Conservation (phyloP, 1,140 invertebrate genomes). For the honey bee (Apis mellifera) region DNA sequence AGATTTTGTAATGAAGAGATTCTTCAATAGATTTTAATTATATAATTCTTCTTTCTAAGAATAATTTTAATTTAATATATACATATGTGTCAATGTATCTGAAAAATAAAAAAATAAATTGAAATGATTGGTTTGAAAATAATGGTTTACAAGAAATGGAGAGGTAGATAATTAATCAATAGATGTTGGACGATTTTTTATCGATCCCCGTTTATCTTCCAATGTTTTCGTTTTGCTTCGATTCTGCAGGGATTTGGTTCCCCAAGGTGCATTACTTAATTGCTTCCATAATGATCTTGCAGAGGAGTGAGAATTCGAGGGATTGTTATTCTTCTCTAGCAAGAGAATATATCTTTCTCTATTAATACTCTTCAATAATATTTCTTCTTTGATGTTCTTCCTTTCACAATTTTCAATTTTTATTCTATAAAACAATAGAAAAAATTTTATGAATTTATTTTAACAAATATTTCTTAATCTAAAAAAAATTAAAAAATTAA, state of each 20-base stretch:
- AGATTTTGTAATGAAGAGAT: too few species aligned
- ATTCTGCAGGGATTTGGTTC: constrained; percentile 31
- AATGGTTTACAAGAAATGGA: neutral
- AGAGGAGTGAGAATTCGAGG: constrained; percentile 43
- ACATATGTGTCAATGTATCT: too few species aligned
- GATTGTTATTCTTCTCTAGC: constrained; percentile 23
- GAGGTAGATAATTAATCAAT: constrained; percentile 27
- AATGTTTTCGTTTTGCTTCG: constrained; percentile 55
- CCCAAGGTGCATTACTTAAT: constrained; percentile 68
- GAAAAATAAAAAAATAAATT: too few species aligned
- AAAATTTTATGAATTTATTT: too few species aligned
- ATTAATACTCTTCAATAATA: neutral
- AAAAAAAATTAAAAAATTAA: too few species aligned
- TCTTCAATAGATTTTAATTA: too few species aligned
- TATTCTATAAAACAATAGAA: neutral
- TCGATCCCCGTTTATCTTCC: constrained; percentile 56
- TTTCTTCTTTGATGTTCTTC: too few species aligned
- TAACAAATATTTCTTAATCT: too few species aligned
- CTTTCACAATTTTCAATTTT: neutral
- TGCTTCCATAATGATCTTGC: constrained; percentile 61
- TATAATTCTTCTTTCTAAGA: too few species aligned
- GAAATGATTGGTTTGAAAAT: too few species aligned
- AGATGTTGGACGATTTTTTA: constrained; percentile 21
- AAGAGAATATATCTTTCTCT: neutral
- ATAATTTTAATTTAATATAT: too few species aligned